phyloP scores from a whole-genome alignment of 2,797 vertebrate genomes.

The Peromyscus nudipes region DNA sequence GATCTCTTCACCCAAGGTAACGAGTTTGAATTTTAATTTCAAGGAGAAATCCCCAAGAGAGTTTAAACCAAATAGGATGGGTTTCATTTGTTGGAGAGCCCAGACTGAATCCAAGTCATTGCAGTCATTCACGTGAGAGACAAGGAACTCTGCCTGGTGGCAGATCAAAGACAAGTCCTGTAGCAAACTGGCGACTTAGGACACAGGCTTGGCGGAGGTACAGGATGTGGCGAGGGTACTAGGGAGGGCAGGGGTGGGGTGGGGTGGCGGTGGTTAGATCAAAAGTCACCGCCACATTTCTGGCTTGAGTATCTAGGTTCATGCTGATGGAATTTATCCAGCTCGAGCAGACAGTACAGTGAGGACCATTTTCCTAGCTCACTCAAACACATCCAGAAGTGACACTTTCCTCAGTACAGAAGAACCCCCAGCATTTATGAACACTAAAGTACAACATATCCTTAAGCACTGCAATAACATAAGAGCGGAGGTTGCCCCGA shows the following conservation, averaged over 20 bases:
- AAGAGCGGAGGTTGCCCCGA: not conserved
- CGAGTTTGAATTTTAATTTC: constrained; percentile 5
- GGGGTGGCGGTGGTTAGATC: not conserved
- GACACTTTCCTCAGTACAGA: not conserved
- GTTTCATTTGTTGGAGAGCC: not conserved
- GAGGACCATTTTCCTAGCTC: constrained; percentile 12
- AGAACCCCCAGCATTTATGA: not conserved
- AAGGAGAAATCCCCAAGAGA: not conserved
- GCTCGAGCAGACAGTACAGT: not conserved
- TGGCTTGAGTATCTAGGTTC: not conserved
- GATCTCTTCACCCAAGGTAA: not conserved
- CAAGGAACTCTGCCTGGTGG: not conserved
- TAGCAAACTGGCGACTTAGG: not conserved
- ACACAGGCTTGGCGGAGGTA: not conserved
- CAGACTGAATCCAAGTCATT: not conserved
- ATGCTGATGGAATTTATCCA: not conserved
- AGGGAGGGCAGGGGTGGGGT: no score
- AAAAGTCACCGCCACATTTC: not conserved
- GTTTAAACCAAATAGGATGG: not conserved
- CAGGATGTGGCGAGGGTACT: no score
- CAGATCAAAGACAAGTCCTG: not conserved
- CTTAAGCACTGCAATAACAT: not conserved
- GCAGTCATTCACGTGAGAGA: not conserved
- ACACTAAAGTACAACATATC: not conserved
- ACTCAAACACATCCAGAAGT: not conserved